Evolutionary conservation across 2,113 vertebrate genomes (phyloP), one percentile per base, ranked within the genome.

Genomic region (Emydocephalus ijimae): DNA sequence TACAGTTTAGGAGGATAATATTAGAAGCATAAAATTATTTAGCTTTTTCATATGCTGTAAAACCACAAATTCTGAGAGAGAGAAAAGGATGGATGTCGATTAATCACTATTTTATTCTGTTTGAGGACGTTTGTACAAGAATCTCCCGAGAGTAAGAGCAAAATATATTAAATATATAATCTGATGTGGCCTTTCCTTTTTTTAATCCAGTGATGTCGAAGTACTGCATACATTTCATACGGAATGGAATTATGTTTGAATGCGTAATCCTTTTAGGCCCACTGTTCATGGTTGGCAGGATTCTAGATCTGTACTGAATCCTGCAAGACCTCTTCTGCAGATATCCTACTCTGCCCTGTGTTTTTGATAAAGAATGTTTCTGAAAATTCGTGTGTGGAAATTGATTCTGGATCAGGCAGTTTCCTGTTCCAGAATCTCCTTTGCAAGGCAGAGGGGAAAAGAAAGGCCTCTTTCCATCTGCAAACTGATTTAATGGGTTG

Each of bases 401-500:
- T 45, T n/a, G 39, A 26, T n/a, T 55, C 55, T 7, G 29, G 57
- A 43, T 59, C 81, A 23, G 29, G 20, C 45, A 43, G 61, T 56
- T 43, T 92, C 48, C 69, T 57, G 20, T 86, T 64, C 52, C 39
- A 21, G 8, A 39, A 15, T 50, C 50, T 55, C 34, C 26, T 34
- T 23, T 64, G 88, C 59, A 45, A 26, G 39, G 7, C 3, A 23
- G 87, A 74, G 87, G 64, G 45, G 12, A 8, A 0, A 4, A 5
- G 21, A 12, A n/a, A 29, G 50, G 43, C 89, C 39, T 87, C 85
- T 89, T 86, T 56, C 69, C 93, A 64, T 69, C 93, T 85, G 14
- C n/a, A 50, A n/a, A 4, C 52, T 90, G 85, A 5, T 94, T 93
- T 89, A 88, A 91, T 93, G 91, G 90, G 91, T 48, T 86, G 61